phyloP scores from a whole-genome alignment of 2,113 vertebrate genomes.

The Macquaria ambigua region DNA sequence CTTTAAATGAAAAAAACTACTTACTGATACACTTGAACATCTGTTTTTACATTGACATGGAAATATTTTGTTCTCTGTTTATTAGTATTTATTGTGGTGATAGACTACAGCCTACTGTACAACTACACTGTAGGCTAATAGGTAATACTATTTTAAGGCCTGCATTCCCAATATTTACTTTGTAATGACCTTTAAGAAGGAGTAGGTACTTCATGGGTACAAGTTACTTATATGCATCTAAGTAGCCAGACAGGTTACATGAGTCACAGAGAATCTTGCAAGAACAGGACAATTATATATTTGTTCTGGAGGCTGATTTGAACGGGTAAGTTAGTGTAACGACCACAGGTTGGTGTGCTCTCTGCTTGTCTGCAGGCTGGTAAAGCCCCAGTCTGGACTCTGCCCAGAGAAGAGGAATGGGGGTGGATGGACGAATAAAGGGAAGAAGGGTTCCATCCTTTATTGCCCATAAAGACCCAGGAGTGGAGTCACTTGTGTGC shows the following conservation, averaged over 20 bases:
- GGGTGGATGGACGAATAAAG: constrained; percentile 22
- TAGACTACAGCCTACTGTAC: background rate
- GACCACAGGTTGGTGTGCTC: background rate
- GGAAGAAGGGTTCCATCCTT: constrained; percentile 57
- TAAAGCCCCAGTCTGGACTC: constrained; percentile 51
- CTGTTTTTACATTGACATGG: background rate
- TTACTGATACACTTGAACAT: background rate
- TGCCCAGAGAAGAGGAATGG: constrained; percentile 24
- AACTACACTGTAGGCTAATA: background rate
- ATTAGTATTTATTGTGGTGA: background rate
- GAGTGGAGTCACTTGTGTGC: constrained; percentile 81
- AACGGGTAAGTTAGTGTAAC: background rate
- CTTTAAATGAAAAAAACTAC: background rate
- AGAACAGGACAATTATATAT: background rate
- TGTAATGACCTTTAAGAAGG: background rate
- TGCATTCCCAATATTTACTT: background rate
- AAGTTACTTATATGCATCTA: background rate
- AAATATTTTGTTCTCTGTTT: background rate
- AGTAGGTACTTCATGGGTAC: background rate
- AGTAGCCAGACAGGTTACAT: background rate
- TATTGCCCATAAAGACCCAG: constrained; percentile 83
- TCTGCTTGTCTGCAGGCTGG: constrained; percentile 1
- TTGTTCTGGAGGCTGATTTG: background rate
- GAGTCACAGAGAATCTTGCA: background rate
- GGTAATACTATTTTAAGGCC: background rate